Conservation (phyloP, 2,113 vertebrate species). For the Climacteris rufus region DNA sequence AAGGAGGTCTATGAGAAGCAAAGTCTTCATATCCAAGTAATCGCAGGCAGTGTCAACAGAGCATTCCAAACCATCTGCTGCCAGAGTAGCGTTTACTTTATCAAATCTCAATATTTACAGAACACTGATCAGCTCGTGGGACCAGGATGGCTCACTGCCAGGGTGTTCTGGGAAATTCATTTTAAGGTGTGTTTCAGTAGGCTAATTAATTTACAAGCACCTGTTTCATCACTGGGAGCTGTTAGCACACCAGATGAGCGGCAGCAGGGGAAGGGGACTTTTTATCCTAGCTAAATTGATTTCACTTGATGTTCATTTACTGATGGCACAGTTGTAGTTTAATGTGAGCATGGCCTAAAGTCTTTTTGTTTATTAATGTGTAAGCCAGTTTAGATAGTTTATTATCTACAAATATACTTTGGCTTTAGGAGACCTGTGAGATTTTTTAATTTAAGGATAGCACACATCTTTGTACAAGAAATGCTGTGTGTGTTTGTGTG, state of each 20-base stretch:
- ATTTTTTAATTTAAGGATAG: background rate
- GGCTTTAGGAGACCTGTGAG: background rate
- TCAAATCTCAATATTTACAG: conserved; percentile 95
- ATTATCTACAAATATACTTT: background rate
- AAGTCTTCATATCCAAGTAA: conserved; percentile 80
- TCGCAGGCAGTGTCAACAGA: conserved; percentile 78
- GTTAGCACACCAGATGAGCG: conserved; percentile 76
- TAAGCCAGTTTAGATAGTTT: background rate
- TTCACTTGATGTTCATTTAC: conserved; percentile 81
- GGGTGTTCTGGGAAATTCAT: conserved; percentile 77
- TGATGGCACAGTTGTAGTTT: conserved; percentile 67
- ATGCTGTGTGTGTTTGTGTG: background rate
- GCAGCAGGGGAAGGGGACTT: conserved; percentile 70
- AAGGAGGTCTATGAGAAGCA: conserved; percentile 72
- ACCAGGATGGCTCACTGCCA: conserved; percentile 85
- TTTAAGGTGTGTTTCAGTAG: conserved; percentile 87
- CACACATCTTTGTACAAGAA: background rate
- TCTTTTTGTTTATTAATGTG: background rate
- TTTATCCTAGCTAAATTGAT: conserved; percentile 75
- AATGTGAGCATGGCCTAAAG: conserved; percentile 35
- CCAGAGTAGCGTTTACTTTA: conserved; percentile 85
- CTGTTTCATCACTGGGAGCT: conserved; percentile 82
- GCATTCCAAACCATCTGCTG: conserved; percentile 89
- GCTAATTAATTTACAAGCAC: conserved; percentile 94
- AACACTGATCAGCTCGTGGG: conserved; percentile 85